A percentile compares a stretch with the other conserved stretches of the same genome.
Evolutionary conservation across 2,113 vertebrate species (phyloP).

Genomic region (Danionella cerebrum): DNA sequence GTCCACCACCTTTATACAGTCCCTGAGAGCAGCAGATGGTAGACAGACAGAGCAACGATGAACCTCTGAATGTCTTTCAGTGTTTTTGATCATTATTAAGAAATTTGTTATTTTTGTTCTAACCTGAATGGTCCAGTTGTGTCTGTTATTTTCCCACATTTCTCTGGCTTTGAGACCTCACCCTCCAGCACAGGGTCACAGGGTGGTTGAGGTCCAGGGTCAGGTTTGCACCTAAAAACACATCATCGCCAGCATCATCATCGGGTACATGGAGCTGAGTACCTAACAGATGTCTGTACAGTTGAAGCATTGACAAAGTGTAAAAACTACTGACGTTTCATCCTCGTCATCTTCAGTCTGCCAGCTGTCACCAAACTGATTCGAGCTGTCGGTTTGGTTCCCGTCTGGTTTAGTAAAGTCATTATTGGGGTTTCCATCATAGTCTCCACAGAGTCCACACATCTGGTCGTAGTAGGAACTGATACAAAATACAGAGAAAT

Average conservation of each 20-base stretch:
- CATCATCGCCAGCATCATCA: neutral
- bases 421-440: constrained; percentile 59
- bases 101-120: neutral
- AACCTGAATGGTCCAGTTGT: constrained; percentile 64
- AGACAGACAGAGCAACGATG: neutral
- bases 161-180: constrained; percentile 56
- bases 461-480: constrained; percentile 65
- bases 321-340: constrained; percentile 51
- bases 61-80: neutral
- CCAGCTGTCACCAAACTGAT: constrained; percentile 73
- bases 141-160: constrained; percentile 64
- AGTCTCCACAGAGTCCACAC: constrained; percentile 77
- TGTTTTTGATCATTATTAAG: neutral
- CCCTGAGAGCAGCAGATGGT: constrained; percentile 42
- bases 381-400: constrained; percentile 24
- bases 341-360: constrained; percentile 59
- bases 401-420: constrained; percentile 68
- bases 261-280: neutral
- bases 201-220: constrained; percentile 44
- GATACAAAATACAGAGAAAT: neutral
- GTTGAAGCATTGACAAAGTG: neutral
- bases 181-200: constrained; percentile 58
- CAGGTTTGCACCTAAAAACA: constrained; percentile 57
- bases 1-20: constrained; percentile 61
- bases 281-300: neutral